Conservation (phyloP, 2,113 vertebrate genomes). For the Tachysurus vachellii region DNA sequence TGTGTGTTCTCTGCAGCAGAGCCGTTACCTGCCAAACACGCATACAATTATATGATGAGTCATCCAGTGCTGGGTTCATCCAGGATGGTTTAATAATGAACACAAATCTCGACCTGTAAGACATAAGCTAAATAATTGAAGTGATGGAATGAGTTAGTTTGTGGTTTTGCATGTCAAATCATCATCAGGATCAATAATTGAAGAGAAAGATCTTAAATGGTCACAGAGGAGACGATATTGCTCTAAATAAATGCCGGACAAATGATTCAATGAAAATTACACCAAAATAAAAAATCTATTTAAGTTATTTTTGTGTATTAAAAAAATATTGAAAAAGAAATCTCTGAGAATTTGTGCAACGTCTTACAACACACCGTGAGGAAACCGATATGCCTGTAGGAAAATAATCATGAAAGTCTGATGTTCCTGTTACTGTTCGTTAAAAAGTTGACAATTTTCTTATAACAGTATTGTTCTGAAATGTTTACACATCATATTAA, state of each 20-base stretch:
- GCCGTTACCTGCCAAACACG: neutral
- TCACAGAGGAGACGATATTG: neutral
- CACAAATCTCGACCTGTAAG: neutral
- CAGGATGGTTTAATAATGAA: neutral
- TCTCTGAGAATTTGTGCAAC: neutral
- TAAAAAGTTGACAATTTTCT: neutral
- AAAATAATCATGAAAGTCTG: neutral
- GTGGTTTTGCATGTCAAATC: neutral
- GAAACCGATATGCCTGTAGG: neutral
- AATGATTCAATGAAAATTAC: neutral
- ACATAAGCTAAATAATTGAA: neutral
- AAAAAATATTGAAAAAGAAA: neutral
- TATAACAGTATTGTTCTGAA: neutral
- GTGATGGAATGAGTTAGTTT: neutral
- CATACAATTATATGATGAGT: constrained; percentile 10
- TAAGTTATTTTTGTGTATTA: neutral
- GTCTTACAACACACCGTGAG: neutral
- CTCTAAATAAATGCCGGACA: neutral
- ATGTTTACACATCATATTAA: neutral
- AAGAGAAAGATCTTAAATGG: neutral
- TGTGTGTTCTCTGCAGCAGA: neutral
- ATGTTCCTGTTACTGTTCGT: neutral
- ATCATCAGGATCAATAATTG: no score
- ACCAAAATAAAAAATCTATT: neutral
- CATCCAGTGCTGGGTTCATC: neutral